phyloP scores from a whole-genome alignment of 2,113 vertebrate species.

The Hirundichthys speculiger region DNA sequence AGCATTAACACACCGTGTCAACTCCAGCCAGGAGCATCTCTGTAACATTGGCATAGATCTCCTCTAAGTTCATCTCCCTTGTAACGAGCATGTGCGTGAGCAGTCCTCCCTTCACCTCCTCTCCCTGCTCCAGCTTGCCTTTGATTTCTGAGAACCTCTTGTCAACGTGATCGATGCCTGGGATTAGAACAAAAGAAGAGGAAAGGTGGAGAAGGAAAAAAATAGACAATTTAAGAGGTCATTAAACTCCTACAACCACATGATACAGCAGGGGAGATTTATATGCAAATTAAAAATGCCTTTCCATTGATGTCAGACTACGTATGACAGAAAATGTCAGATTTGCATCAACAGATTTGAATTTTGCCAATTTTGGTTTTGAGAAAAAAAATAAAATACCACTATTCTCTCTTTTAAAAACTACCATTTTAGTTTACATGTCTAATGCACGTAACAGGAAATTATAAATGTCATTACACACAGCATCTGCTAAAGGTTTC shows the following conservation, averaged over 20 bases:
- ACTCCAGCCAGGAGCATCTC: conserved; percentile 96
- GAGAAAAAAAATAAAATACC: no score
- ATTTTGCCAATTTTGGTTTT: background rate
- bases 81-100: conserved; percentile 88
- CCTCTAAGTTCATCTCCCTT: conserved; percentile 88
- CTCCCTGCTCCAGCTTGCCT: conserved; percentile 77
- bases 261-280: conserved; percentile 47
- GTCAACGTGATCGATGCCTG: conserved; percentile 90
- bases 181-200: conserved; percentile 50
- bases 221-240: conserved; percentile 40
- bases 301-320: conserved; percentile 19
- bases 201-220: conserved; percentile 17
- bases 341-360: background rate
- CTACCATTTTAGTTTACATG: no score
- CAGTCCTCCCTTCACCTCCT: conserved; percentile 85
- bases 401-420: no score
- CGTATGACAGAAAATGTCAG: background rate
- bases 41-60: conserved; percentile 92
- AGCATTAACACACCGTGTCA: conserved; percentile 83
- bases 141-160: conserved; percentile 84
- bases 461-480: no score
- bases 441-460: no score
- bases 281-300: conserved; percentile 50
- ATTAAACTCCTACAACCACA: conserved; percentile 34
- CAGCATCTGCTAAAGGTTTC: no score